Evolutionary conservation across 2,888 invertebrate genomes (phyloP).

Genomic region (Ochlodes sylvanus): DNA sequence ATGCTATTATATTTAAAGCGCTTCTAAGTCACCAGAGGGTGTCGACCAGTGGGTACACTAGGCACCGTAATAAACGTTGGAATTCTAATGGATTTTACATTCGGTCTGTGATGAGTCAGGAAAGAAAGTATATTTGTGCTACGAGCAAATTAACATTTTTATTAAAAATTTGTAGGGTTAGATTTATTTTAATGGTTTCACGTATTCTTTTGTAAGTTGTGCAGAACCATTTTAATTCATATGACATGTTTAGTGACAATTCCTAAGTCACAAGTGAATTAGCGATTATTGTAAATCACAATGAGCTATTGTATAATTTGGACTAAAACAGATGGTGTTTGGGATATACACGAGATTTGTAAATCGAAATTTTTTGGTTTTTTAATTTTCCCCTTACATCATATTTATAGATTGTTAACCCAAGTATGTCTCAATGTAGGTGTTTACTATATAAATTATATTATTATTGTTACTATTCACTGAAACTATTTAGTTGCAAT

Average conservation of each 20-base stretch:
- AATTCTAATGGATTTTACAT: constrained; percentile 73
- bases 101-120: constrained; percentile 80
- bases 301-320: constrained; percentile 56
- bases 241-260: constrained; percentile 78
- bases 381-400: constrained; percentile 68
- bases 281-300: constrained; percentile 56
- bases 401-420: constrained; percentile 73
- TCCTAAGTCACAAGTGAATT: constrained; percentile 72
- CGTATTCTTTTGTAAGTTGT: constrained; percentile 81
- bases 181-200: constrained; percentile 78
- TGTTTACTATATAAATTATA: constrained; percentile 44
- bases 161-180: constrained; percentile 79
- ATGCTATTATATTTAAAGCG: constrained; percentile 82
- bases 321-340: constrained; percentile 54
- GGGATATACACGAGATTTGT: constrained; percentile 62
- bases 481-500: constrained; percentile 31
- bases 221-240: constrained; percentile 77
- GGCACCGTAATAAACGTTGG: constrained; percentile 59
- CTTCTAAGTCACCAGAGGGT: constrained; percentile 80
- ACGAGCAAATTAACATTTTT: constrained; percentile 82
- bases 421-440: constrained; percentile 54
- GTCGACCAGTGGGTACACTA: constrained; percentile 57
- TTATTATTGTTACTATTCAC: constrained; percentile 27
- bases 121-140: constrained; percentile 78
- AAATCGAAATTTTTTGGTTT: constrained; percentile 67